A percentile compares a stretch with the other conserved stretches of the same genome.
Evolutionary conservation across 2,888 invertebrate genomes (phyloP).

Genomic region (Rhaphigaster nebulosa): DNA sequence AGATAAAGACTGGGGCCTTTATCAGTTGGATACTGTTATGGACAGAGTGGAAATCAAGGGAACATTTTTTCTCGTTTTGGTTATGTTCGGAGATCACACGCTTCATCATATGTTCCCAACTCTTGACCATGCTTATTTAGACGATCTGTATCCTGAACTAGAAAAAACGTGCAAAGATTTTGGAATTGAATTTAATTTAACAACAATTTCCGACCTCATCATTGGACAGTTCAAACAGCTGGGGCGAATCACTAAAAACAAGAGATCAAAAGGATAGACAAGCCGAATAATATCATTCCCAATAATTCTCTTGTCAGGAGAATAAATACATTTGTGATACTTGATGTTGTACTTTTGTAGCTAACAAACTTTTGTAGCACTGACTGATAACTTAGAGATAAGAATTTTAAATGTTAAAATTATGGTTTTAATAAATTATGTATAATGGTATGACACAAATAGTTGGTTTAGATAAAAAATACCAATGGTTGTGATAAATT

Average conservation of each 20-base stretch:
- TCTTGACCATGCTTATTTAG: slow-evolving; percentile 81
- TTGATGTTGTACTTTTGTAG: neutral
- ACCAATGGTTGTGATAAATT: neutral
- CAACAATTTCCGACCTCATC: slow-evolving; percentile 75
- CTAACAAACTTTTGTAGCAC: neutral
- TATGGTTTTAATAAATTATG: neutral
- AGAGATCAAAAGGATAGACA: slow-evolving; percentile 24
- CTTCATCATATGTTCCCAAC: slow-evolving; percentile 87
- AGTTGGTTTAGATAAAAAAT: neutral
- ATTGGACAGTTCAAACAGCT: slow-evolving; percentile 79
- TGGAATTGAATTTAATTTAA: slow-evolving; percentile 71
- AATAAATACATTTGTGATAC: neutral
- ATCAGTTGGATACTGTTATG: slow-evolving; percentile 81
- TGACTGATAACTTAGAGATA: neutral
- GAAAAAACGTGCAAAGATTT: slow-evolving; percentile 78
- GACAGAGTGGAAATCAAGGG: slow-evolving; percentile 79
- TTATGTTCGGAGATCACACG: slow-evolving; percentile 83
- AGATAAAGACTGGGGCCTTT: slow-evolving; percentile 81
- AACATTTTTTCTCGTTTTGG: slow-evolving; percentile 77
- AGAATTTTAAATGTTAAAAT: neutral
- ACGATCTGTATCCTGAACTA: slow-evolving; percentile 76
- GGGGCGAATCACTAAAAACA: slow-evolving; percentile 59
- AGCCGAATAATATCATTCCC: neutral
- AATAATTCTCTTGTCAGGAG: neutral
- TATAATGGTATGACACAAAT: too few species aligned